These are phyloP conservation scores for Drosophila busckii DNA, from an alignment of 1,140 invertebrate species.

Conservation along the genomic window DNA sequence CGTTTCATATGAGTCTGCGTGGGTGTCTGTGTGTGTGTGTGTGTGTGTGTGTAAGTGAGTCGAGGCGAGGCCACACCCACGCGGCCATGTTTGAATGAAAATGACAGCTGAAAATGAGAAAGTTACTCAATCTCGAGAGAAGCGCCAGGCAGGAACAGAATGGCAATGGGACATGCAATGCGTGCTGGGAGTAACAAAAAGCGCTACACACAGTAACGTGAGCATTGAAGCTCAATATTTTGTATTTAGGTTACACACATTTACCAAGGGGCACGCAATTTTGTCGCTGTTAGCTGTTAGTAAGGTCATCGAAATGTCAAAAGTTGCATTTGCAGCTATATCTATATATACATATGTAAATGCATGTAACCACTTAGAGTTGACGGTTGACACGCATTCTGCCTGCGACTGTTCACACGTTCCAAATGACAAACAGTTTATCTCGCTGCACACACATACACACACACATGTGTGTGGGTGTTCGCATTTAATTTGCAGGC, in stretches of 20 bases:
- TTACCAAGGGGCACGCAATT: conserved; percentile 32
- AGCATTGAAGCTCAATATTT: conserved; percentile 42
- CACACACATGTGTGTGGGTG: background rate
- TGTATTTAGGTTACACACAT: conserved; percentile 64
- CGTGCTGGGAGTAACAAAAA: conserved; percentile 27
- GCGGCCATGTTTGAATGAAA: conserved; percentile 78
- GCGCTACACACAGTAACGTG: conserved; percentile 10
- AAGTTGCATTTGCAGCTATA: conserved; percentile 62
- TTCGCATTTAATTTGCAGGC: conserved; percentile 56
- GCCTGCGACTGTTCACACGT: conserved; percentile 21
- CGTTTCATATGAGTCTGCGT: conserved; percentile 11
- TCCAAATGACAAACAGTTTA: conserved; percentile 34
- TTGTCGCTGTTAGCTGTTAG: conserved; percentile 55
- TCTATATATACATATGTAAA: background rate
- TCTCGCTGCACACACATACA: conserved; percentile 23
- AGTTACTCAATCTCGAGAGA: conserved; percentile 33
- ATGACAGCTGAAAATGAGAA: conserved; percentile 46
- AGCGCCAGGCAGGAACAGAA: conserved; percentile 18
- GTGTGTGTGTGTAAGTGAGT: conserved; percentile 16
- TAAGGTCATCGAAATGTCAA: conserved; percentile 79
- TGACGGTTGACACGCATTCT: conserved; percentile 38
- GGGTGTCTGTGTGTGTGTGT: conserved; percentile 1
- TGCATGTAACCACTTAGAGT: conserved; percentile 4
- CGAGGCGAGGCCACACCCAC: conserved; percentile 71
- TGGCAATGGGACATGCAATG: conserved; percentile 23